These are phyloP conservation scores for Gallirallus australis DNA, from an alignment of 2,797 vertebrate species.

Conservation along the genomic window DNA sequence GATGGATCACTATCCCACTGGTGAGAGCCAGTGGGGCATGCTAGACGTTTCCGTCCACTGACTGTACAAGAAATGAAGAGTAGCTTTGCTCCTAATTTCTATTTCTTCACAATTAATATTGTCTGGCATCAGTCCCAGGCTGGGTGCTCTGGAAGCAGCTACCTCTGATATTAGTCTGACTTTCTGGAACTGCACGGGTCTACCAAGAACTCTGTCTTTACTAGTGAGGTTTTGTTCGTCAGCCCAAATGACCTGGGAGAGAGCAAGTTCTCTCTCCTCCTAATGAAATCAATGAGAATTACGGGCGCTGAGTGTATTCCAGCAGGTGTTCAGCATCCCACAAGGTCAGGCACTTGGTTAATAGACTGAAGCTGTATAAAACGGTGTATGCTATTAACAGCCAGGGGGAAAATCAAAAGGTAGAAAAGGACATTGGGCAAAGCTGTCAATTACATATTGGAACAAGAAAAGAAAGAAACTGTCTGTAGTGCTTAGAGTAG, in stretches of 20 bases:
- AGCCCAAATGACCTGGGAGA: slow-evolving; percentile 17
- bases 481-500: slow-evolving; percentile 6
- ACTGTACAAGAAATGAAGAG: not conserved
- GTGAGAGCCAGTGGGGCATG: not conserved
- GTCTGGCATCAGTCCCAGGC: not conserved
- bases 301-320: not conserved
- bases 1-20: not conserved
- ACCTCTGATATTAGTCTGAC: not conserved
- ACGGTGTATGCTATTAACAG: slow-evolving; percentile 50
- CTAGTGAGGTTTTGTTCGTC: not conserved
- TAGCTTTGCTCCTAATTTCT: not conserved
- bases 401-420: slow-evolving; percentile 47
- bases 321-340: slow-evolving; percentile 50
- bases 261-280: slow-evolving; percentile 24
- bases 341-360: slow-evolving; percentile 63
- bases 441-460: slow-evolving; percentile 42
- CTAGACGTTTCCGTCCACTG: not conserved
- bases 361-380: slow-evolving; percentile 59
- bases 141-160: not conserved
- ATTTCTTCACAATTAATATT: not conserved
- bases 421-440: slow-evolving; percentile 24
- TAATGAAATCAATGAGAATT: slow-evolving; percentile 66
- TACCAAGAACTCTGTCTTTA: not conserved
- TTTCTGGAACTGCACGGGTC: not conserved
- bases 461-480: slow-evolving; percentile 47